phyloP scores from a whole-genome alignment of 2,113 vertebrate species.

The Zosterops japonicus region DNA sequence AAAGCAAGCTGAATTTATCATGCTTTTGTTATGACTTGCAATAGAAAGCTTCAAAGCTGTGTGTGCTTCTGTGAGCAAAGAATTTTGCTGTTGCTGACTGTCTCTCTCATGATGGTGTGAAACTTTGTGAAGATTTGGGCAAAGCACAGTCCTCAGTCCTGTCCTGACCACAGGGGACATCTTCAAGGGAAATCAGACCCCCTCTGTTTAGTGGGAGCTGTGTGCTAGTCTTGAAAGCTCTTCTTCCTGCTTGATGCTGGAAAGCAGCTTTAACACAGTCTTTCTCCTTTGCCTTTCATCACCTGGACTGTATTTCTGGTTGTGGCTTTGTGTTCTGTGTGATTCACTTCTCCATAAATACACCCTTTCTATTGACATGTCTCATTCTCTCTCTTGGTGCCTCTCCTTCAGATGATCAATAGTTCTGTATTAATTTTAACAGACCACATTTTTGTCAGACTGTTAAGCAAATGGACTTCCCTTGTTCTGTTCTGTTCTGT shows the following conservation, averaged over 20 bases:
- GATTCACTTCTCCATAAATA: slow-evolving; percentile 3
- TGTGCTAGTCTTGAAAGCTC: not conserved
- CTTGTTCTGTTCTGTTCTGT: not conserved
- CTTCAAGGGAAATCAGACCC: not conserved
- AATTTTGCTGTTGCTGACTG: not conserved
- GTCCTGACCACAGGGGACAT: not conserved
- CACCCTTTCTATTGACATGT: not conserved
- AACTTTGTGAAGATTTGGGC: not conserved
- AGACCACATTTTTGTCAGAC: not conserved
- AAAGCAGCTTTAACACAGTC: not conserved
- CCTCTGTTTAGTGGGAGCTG: not conserved
- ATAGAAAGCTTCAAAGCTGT: not conserved
- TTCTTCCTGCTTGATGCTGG: not conserved
- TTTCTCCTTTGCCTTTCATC: not conserved
- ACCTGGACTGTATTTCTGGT: not conserved
- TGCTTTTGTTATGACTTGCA: slow-evolving; percentile 32
- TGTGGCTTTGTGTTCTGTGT: not conserved
- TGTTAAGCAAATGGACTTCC: not conserved
- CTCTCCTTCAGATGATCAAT: not conserved
- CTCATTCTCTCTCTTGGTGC: not conserved
- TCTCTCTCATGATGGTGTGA: not conserved
- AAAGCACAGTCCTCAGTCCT: not conserved
- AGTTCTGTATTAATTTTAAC: not conserved
- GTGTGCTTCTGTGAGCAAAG: not conserved
- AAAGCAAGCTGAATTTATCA: not conserved